A percentile compares a stretch with the other conserved stretches of the same genome.
Evolutionary conservation across 2,797 vertebrate species (phyloP).

Genomic region (Vespertilio murinus): DNA sequence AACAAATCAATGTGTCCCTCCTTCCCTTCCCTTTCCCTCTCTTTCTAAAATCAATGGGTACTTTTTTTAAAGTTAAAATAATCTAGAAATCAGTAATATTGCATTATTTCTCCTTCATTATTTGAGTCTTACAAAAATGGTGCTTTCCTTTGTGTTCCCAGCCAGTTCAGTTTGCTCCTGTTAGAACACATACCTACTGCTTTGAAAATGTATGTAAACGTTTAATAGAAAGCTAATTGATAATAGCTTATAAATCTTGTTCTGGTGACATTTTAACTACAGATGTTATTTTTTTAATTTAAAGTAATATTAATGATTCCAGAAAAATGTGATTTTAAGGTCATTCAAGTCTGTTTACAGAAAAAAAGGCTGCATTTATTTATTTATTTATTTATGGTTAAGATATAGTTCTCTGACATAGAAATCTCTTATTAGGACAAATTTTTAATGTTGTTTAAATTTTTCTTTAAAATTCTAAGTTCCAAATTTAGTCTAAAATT

Average conservation of each 20-base stretch:
- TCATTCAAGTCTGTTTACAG: not conserved
- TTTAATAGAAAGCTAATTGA: not conserved
- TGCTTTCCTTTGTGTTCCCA: not conserved
- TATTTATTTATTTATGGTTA: not conserved
- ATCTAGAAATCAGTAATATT: slow-evolving; percentile 22
- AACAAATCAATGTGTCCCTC: not conserved
- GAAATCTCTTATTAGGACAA: not conserved
- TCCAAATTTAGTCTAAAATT: not conserved
- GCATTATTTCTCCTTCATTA: not conserved
- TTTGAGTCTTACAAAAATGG: not conserved
- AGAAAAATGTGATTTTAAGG: slow-evolving; percentile 9
- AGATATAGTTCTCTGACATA: rapidly evolving
- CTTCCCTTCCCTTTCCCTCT: not conserved
- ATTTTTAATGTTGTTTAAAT: not conserved
- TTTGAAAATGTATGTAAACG: not conserved
- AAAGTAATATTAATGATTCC: not conserved
- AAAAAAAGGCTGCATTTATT: not conserved
- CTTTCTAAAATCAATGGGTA: not conserved
- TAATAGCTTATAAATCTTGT: not conserved
- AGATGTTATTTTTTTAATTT: not conserved
- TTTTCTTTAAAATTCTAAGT: not conserved
- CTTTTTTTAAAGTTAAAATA: not conserved
- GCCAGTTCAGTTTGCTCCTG: not conserved
- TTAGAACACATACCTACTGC: not conserved
- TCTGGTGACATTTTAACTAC: not conserved